A percentile compares a stretch with the other conserved stretches of the same genome.
Conservation (phyloP, 2,113 vertebrate species). For the Cyprinodon brontotheroides region DNA sequence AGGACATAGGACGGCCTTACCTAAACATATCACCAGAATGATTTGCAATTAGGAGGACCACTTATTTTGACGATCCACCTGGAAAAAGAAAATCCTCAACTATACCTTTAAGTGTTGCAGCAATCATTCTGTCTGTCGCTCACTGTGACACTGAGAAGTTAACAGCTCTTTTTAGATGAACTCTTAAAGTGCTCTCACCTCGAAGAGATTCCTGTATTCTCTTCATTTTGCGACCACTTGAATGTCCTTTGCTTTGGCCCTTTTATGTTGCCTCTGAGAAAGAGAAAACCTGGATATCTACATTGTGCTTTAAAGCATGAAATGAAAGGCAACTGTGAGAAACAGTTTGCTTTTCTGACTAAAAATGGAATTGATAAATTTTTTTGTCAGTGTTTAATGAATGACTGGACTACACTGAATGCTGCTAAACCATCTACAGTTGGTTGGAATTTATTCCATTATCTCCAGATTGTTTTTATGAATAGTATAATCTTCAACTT, state of each 20-base stretch:
- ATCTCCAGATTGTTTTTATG: conserved; percentile 45
- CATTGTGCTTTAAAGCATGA: conserved; percentile 27
- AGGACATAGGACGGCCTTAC: no score
- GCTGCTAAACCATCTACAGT: background rate
- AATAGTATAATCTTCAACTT: conserved; percentile 12
- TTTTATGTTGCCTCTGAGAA: conserved; percentile 16
- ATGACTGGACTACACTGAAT: background rate
- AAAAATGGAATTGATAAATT: background rate
- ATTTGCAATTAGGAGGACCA: no score
- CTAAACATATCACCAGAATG: no score
- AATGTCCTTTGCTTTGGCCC: conserved; percentile 17
- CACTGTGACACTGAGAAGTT: background rate
- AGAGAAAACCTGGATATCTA: conserved; percentile 19
- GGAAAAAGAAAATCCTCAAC: background rate
- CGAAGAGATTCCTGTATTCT: background rate
- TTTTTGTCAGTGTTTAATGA: conserved; percentile 21
- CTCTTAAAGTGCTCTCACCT: background rate
- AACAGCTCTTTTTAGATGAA: background rate
- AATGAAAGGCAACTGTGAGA: background rate
- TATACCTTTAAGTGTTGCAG: background rate
- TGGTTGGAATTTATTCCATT: conserved; percentile 28
- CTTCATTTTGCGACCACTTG: background rate
- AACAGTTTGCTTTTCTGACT: background rate
- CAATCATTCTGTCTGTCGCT: background rate
- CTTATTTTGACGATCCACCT: no score